Evolutionary conservation across 2,797 vertebrate genomes (phyloP).

Genomic region (Rhincodon typus): DNA sequence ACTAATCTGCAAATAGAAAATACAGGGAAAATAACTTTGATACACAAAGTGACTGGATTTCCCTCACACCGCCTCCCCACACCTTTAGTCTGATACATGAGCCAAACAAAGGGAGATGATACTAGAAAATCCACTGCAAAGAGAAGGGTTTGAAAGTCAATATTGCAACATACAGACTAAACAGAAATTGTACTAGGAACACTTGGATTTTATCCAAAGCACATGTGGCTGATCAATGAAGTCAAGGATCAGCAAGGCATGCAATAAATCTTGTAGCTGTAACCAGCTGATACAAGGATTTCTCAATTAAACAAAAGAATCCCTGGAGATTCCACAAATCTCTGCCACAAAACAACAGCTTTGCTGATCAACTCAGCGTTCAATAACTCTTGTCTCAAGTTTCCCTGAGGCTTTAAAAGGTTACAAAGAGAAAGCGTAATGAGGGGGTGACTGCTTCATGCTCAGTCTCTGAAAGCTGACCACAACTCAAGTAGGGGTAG

Average conservation of each 20-base stretch:
- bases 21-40: background rate
- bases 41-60: background rate
- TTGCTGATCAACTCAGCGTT: background rate
- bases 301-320: background rate
- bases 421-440: background rate
- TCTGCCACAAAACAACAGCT: background rate
- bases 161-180: background rate
- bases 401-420: background rate
- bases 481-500: background rate
- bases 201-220: background rate
- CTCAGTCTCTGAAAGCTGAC: background rate
- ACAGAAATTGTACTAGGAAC: background rate
- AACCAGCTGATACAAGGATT: background rate
- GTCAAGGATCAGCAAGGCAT: background rate
- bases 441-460: background rate
- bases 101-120: background rate
- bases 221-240: constrained; percentile 6
- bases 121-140: background rate
- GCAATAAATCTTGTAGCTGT: background rate
- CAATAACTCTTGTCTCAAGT: background rate
- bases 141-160: background rate
- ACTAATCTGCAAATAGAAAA: background rate
- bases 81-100: background rate
- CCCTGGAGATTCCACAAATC: background rate
- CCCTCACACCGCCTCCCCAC: background rate